A percentile compares a stretch with the other conserved stretches of the same genome.
phyloP scores from a whole-genome alignment of 2,888 invertebrate genomes.

The Unio delphinus region DNA sequence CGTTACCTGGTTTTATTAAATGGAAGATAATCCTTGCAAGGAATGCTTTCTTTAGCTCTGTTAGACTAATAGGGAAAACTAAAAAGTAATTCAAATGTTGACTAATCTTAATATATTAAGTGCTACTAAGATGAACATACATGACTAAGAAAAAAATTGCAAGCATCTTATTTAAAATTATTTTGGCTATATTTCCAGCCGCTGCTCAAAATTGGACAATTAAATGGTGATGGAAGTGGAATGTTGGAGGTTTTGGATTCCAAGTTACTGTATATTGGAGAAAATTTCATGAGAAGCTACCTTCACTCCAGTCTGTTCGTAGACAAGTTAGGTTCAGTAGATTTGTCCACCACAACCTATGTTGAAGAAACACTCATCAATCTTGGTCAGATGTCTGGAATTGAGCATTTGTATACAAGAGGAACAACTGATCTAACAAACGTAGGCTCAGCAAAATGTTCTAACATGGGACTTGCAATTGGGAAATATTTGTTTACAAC shows the following conservation, averaged over 20 bases:
- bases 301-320: constrained; percentile 34
- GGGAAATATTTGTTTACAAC: constrained; percentile 35
- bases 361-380: constrained; percentile 33
- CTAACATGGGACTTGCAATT: constrained; percentile 4
- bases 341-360: constrained; percentile 35
- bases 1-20: too few species aligned
- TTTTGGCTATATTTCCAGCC: constrained; percentile 1
- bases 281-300: constrained; percentile 27
- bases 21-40: too few species aligned
- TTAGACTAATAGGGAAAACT: too few species aligned
- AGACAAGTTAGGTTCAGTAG: constrained; percentile 15
- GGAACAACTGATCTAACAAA: constrained; percentile 26
- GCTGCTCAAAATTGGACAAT: constrained; percentile 21
- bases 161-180: too few species aligned
- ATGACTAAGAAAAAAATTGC: too few species aligned
- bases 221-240: constrained; percentile 47
- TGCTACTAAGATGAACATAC: too few species aligned
- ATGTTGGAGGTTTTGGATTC: constrained; percentile 25
- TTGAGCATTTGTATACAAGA: constrained; percentile 43
- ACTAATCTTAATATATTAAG: too few species aligned
- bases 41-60: too few species aligned
- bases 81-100: too few species aligned
- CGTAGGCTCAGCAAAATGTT: constrained; percentile 34
- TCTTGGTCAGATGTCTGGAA: constrained; percentile 36
- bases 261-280: constrained; percentile 26